Evolutionary conservation across 1,140 invertebrate species (phyloP), one percentile per base, ranked within the genome.

Genomic region (Diachasmimorpha longicaudata): DNA sequence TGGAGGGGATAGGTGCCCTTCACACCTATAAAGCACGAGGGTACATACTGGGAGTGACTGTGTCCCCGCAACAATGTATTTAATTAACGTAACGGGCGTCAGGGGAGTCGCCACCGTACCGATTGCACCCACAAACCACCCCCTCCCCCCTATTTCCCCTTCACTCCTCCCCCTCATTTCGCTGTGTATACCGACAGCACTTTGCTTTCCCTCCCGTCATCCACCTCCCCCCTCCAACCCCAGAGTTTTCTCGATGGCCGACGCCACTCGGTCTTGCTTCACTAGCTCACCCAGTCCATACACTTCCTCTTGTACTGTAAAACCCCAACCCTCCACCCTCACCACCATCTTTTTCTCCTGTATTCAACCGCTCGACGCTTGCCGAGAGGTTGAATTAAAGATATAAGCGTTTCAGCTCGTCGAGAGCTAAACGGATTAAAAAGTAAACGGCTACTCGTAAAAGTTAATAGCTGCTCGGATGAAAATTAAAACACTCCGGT

Each of bases 11-110:
- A n/a, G n/a, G n/a, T 63, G 23, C 14, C 58, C 79, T 79, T 78
- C 74, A 79, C 81, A 82, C 81, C 82, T 83, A 84, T 84, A 83
- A 84, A 84, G 81, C 82, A 80, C 75, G 79, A 79, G 58, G 78
- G 80, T 82, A 81, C 81, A 83, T 78, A 80, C 79, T 82, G 79
- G 80, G 69, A 79, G 81, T 78, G 79, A 80, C 79, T 81, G 82
- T 85, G 86, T 88, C 87, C 86, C 88, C 87, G 82, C 87, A 89
- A 89, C 87, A 88, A 89, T 88, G 88, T 88, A 89, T 89, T 89
- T 89, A 89, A 89, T 89, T 89, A 89, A 89, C 84, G 88, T 87
- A 87, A 89, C 87, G 84, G 84, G 81, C 86, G 81, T 81, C 86
- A 80, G 77, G 87, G 85, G 87, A 88, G 79, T 71, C 69, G 82